A percentile compares a stretch with the other conserved stretches of the same genome.
Conservation (phyloP, 92 coral and sea anemone genomes). For the Parazoanthus darwini region DNA sequence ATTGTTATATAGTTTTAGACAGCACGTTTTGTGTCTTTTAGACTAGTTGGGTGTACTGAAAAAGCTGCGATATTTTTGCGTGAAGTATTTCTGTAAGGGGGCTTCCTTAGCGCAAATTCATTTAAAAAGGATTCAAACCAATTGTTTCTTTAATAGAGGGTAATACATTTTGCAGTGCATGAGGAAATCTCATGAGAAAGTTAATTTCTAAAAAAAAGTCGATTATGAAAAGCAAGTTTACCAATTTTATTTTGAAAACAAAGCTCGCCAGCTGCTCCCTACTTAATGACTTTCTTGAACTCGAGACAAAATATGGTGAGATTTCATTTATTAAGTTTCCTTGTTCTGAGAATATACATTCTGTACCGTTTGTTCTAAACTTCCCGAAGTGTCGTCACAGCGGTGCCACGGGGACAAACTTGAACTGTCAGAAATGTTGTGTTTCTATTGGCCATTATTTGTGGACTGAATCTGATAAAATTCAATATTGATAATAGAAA, state of each 20-base stretch:
- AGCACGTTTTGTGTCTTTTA: neutral
- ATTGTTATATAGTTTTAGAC: neutral
- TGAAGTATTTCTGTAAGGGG: neutral
- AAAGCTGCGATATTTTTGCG: too few relatives aligned
- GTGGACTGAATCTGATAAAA: conserved; percentile 10
- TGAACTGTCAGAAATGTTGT: neutral
- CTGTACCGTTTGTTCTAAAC: neutral
- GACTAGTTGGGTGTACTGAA: neutral
- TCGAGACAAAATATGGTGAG: neutral
- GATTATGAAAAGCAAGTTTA: neutral
- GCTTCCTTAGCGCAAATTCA: neutral
- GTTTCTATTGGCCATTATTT: conserved; percentile 9
- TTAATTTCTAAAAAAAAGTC: too few relatives aligned
- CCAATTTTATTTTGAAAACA: neutral
- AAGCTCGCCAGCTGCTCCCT: neutral
- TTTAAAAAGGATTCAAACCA: too few relatives aligned
- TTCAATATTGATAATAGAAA: conserved; percentile 16
- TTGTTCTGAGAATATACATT: neutral
- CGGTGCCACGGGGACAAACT: neutral
- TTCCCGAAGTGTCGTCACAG: neutral
- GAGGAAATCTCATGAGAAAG: neutral
- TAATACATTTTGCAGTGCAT: neutral
- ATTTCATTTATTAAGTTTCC: neutral
- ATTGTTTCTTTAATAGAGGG: neutral
- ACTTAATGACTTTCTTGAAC: neutral